phyloP scores from a whole-genome alignment of 2,113 vertebrate genomes.

The Sialia sialis region DNA sequence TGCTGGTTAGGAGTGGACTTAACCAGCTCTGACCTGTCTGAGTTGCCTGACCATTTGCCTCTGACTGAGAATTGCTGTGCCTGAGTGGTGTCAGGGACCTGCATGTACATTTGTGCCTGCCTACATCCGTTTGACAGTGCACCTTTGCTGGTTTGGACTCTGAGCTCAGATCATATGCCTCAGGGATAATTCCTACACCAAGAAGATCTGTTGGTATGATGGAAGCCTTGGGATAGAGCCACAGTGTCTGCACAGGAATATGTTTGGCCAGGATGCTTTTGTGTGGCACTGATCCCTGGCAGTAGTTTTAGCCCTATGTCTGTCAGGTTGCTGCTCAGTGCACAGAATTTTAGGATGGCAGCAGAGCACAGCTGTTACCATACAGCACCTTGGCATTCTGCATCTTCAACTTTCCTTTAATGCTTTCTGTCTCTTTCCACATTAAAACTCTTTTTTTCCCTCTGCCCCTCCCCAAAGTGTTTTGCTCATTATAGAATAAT shows the following conservation, averaged over 20 bases:
- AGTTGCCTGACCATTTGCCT: not conserved
- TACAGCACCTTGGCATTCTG: slow-evolving; percentile 31
- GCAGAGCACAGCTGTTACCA: slow-evolving; percentile 25
- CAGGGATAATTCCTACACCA: not conserved
- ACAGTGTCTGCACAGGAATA: not conserved
- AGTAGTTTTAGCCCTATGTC: not conserved
- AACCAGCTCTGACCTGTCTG: not conserved
- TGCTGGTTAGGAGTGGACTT: not conserved
- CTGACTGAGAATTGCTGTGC: not conserved
- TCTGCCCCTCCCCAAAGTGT: not conserved
- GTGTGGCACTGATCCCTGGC: slow-evolving; percentile 50
- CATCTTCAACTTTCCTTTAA: not conserved
- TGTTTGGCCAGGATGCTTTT: slow-evolving; percentile 11
- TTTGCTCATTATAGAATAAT: not conserved
- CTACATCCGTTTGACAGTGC: not conserved
- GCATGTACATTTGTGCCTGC: not conserved
- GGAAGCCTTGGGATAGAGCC: slow-evolving; percentile 35
- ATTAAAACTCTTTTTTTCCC: not conserved
- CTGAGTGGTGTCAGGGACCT: not conserved
- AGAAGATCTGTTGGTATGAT: not conserved
- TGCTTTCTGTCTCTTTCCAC: not conserved
- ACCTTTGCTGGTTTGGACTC: not conserved
- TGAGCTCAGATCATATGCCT: not conserved
- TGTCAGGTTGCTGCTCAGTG: slow-evolving; percentile 33
- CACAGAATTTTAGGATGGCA: slow-evolving; percentile 18